Conservation (phyloP, 2,888 invertebrate genomes). For the Sabatieria punctata region DNA sequence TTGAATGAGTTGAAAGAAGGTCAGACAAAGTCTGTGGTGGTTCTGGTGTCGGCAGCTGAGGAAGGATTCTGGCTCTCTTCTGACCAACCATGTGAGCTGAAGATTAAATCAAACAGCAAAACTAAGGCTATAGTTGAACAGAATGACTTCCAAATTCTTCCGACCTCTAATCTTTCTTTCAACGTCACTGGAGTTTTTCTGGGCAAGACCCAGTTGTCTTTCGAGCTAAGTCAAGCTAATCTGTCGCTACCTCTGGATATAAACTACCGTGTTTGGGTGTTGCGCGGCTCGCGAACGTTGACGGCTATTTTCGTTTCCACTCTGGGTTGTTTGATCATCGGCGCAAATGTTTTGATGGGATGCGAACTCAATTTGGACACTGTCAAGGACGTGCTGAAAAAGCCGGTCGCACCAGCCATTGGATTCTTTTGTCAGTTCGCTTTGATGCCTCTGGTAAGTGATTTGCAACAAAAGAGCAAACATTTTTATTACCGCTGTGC, state of each 20-base stretch:
- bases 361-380: conserved; percentile 25
- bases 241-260: not conserved
- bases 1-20: too few relatives aligned
- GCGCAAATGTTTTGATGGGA: conserved; percentile 28
- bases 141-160: too few relatives aligned
- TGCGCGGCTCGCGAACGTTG: not conserved
- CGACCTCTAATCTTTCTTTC: too few relatives aligned
- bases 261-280: not conserved
- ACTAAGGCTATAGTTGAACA: too few relatives aligned
- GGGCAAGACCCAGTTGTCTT: conserved; percentile 4
- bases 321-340: conserved; percentile 16
- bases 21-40: too few relatives aligned
- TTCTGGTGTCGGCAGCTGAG: too few relatives aligned
- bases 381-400: conserved; percentile 31
- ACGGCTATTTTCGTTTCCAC: not conserved
- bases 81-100: too few relatives aligned
- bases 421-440: conserved; percentile 40
- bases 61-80: too few relatives aligned
- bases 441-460: conserved; percentile 40
- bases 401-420: conserved; percentile 38
- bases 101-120: too few relatives aligned
- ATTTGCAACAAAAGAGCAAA: not conserved
- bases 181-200: too few relatives aligned
- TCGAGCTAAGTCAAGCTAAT: too few relatives aligned
- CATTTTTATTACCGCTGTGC: not conserved